Conservation (phyloP, 2,888 invertebrate genomes). For the Xanthorhoe designata region DNA sequence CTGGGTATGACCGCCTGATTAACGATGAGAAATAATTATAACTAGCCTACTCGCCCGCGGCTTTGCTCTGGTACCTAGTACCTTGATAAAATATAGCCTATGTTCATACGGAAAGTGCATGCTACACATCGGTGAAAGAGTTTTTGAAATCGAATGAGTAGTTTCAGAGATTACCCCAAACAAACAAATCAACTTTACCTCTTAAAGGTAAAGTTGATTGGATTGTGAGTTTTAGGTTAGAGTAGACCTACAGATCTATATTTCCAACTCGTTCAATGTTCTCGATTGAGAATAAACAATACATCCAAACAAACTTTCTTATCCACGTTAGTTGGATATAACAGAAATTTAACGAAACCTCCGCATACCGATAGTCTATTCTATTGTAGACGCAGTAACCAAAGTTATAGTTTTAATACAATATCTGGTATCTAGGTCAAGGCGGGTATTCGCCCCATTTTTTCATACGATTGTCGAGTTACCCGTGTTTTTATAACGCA, state of each 20-base stretch:
- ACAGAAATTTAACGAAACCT: constrained; percentile 1
- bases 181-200: no score
- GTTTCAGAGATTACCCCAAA: no score
- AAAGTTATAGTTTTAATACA: constrained; percentile 35
- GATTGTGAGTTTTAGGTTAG: no score
- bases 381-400: constrained; percentile 17
- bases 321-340: background rate
- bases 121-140: no score
- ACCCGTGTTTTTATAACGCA: constrained; percentile 39
- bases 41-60: no score
- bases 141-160: no score
- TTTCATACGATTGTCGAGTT: constrained; percentile 45
- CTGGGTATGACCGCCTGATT: constrained; percentile 20
- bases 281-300: background rate
- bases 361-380: constrained; percentile 17
- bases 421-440: constrained; percentile 42
- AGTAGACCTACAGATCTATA: background rate
- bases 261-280: background rate
- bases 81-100: no score
- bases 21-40: constrained; percentile 4
- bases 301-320: background rate
- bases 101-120: no score
- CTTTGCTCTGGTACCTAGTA: no score
- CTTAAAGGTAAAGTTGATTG: no score
- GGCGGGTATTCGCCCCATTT: constrained; percentile 44